Evolutionary conservation across 1,140 invertebrate genomes (phyloP).

Genomic region (Drosophila subobscura): DNA sequence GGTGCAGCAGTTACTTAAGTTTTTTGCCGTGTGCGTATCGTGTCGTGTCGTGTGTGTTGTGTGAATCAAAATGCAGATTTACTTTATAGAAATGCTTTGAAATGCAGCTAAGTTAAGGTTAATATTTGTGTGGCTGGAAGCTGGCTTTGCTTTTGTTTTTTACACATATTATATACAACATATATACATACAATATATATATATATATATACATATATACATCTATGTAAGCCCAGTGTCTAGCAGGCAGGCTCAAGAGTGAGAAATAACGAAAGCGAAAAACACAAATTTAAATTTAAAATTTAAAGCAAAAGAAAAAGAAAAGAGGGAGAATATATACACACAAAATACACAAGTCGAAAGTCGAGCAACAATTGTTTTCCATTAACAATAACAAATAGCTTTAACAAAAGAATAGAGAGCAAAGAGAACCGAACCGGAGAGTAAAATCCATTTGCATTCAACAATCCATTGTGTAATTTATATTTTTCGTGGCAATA

Average conservation of each 20-base stretch:
- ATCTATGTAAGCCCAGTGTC: conserved; percentile 72
- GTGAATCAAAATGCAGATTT: conserved; percentile 57
- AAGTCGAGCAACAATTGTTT: conserved; percentile 62
- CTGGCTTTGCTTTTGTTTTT: conserved; percentile 75
- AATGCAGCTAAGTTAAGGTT: conserved; percentile 55
- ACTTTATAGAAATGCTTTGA: conserved; percentile 76
- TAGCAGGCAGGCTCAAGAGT: conserved; percentile 74
- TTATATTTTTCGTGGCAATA: conserved; percentile 35
- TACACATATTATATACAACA: conserved; percentile 54
- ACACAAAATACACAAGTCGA: conserved; percentile 28
- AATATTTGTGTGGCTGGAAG: conserved; percentile 39
- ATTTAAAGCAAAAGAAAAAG: conserved; percentile 32
- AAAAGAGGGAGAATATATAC: conserved; percentile 20
- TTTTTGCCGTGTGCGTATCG: conserved; percentile 4
- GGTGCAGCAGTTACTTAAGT: conserved; percentile 51
- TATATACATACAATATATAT: conserved; percentile 40
- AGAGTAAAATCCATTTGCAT: conserved; percentile 24
- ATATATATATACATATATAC: conserved; percentile 51
- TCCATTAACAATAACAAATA: conserved; percentile 78
- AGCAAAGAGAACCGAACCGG: background rate
- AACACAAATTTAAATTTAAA: conserved; percentile 53
- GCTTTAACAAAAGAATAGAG: conserved; percentile 63
- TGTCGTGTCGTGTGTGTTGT: background rate
- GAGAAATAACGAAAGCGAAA: conserved; percentile 56
- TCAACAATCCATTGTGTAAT: conserved; percentile 26